These are phyloP conservation scores for Daubentonia madagascariensis DNA, from an alignment of 2,113 vertebrate genomes.

Conservation along the genomic window DNA sequence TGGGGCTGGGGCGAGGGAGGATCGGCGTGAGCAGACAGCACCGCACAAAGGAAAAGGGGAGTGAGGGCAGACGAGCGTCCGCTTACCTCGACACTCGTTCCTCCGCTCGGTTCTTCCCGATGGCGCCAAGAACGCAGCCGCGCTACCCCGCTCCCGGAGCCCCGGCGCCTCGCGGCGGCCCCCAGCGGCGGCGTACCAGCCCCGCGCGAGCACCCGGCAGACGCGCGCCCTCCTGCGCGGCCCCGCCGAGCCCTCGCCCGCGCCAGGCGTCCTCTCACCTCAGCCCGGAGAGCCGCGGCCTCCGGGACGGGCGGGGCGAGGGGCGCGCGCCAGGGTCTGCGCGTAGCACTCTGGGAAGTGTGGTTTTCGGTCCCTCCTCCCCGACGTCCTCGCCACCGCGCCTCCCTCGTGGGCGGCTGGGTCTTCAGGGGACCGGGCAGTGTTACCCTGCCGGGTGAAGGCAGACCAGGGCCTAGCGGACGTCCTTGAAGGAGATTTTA, in stretches of 20 bases:
- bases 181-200: neutral
- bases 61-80: neutral
- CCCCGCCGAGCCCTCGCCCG: neutral
- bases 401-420: accelerated
- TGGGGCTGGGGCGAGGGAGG: neutral
- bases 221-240: neutral
- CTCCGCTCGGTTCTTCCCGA: neutral
- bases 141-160: accelerated
- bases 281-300: accelerated
- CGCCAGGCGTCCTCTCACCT: neutral
- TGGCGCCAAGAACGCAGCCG: neutral
- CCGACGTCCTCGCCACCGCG: accelerated
- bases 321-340: neutral
- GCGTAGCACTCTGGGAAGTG: slow-evolving; percentile 62
- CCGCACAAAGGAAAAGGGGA: neutral
- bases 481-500: too few species aligned
- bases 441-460: accelerated
- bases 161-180: neutral
- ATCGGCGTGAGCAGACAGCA: neutral
- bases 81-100: slow-evolving; percentile 39
- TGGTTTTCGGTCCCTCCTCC: neutral
- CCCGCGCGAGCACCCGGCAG: accelerated
- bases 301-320: neutral
- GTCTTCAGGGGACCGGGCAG: accelerated
- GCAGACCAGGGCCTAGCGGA: accelerated